Evolutionary conservation across 1,140 invertebrate species (phyloP), one percentile per base, ranked within the genome.

Genomic region (Caenorhabditis inopinata): DNA sequence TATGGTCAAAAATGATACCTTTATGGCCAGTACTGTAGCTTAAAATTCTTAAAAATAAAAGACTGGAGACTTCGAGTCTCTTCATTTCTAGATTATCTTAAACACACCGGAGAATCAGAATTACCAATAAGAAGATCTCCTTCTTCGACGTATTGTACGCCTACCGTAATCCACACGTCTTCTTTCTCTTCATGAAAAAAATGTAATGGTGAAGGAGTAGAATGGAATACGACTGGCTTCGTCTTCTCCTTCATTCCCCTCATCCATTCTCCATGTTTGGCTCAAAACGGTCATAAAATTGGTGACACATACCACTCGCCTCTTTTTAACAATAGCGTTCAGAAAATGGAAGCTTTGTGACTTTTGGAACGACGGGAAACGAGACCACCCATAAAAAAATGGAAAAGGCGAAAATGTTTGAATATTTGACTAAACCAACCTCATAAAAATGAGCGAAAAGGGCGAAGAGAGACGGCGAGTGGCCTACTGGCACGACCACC

Each of bases 351-450:
- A 68, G 58, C 58, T 68, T 68, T 68, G 58, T 68, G 58, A 68
- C 58, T 68, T 68, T 68, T 68, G 27, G 12, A n/a, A 32, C 35
- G 9, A 12, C 12, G 58, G 0, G 29, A 38, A 21, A 68, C 4
- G 32, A 68, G 58, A 68, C 58, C 58, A 29, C 58, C 58, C 58
- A 68, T 68, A 68, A 68, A 68, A 68, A 53, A 5, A 25, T 23
- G 49, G 14, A 14, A n/a, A n/a, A 32, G 51, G 18, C 3, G 35
- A 58, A 68, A 68, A 68, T 68, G 32, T 68, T 68, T 68, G 58
- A 68, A 68, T 68, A 68, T 68, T 68, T 68, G 58, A 68, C 58
- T 68, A 68, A 68, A 68, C 58, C 58, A 68, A 68, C 58, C 58
- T 68, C 58, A 38, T 68, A 68, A 68, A 68, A 68, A 68, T 12